Evolutionary conservation across 2,888 invertebrate species (phyloP), one percentile per base, ranked within the genome.

Genomic region (Pogonocherus hispidulus): DNA sequence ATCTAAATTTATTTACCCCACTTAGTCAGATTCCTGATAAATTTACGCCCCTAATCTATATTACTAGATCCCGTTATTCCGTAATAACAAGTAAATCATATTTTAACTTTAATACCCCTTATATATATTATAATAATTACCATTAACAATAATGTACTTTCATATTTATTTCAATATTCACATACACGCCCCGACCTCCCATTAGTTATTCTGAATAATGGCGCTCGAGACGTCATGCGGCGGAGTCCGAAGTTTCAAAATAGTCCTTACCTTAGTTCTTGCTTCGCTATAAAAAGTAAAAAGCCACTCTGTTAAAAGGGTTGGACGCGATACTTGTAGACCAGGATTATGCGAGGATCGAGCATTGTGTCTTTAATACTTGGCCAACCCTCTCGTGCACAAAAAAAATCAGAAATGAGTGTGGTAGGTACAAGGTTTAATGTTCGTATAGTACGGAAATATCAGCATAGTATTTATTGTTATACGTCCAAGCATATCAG

Each of bases 151-250:
- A 8, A 11, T 8, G 8, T 2, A 32, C 32, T 57, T 57, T 57
- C 4, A 57, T 62, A 41, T 66, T 68, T 70, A 56, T 72, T 70
- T 72, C 66, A 67, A 70, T 73, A 72, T 72, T 59, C 35, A 72
- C 66, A 73, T 73, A 51, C 67, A 75, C 76, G 74, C 76, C 77
- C 76, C 23, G 56, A 69, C 70, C 67, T 67, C 72, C 72, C 74
- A 73, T 78, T 76, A 76, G 75, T 76, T 77, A 74, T 70, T 74
- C 78, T 79, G 77, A 79, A 79, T 80, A n/a, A 79, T 79, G 78
- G 78, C 65, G 51, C 11, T 63, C n/a, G 64, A 52, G 68, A 72
- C 73, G 66, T 71, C 72, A 73, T 75, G 73, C 23, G 73, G 75
- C 32, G 32, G 32, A 32, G 32, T 32, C 32, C 9, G 32, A 32